Evolutionary conservation across 2,113 vertebrate genomes (phyloP), one percentile per base, ranked within the genome.

Genomic region (Hymenochirus boettgeri): DNA sequence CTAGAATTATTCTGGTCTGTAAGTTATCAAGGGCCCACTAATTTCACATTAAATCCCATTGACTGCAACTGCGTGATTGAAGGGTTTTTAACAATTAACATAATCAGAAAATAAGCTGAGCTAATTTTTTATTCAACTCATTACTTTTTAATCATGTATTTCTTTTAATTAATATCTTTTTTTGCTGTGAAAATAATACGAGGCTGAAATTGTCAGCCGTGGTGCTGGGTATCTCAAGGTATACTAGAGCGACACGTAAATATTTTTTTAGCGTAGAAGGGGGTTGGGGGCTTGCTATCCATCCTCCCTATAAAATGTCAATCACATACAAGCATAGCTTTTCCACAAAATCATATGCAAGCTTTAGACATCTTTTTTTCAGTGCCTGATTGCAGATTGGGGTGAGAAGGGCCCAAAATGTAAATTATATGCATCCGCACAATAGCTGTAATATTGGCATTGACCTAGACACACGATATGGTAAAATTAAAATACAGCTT

Each of bases 21-120:
- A 88, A 96, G 92, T 96, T 97, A 97, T 98, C 96, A 98, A 98
- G 95, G 96, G 95, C 93, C 92, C 90, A 93, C 95, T 98, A 97
- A 98, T 98, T 97, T 96, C 93, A 87, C 94, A 98, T 98, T 98
- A 97, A 93, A 94, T 86, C 90, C 94, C 93, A 98, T 97, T 98
- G 96, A 98, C 96, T 98, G 95, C 89, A 82, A 83, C 88, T 61
- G 90, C 91, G 93, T 96, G 93, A 96, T 97, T 97, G 89, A 88
- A 96, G 93, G 91, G 86, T 90, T 95, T 93, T 90, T 88, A 91
- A 97, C 93, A 97, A 98, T 98, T 96, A 96, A 93, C 93, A 94
- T 96, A 98, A 97, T 98, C 96, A 98, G 94, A 92, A 94, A 88
- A 88, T 91, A 93, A 92, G 94, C 89, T 88, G 90, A 89, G 88